Conservation (phyloP, 2,888 invertebrate genomes). For the Chloroclysta siterata region DNA sequence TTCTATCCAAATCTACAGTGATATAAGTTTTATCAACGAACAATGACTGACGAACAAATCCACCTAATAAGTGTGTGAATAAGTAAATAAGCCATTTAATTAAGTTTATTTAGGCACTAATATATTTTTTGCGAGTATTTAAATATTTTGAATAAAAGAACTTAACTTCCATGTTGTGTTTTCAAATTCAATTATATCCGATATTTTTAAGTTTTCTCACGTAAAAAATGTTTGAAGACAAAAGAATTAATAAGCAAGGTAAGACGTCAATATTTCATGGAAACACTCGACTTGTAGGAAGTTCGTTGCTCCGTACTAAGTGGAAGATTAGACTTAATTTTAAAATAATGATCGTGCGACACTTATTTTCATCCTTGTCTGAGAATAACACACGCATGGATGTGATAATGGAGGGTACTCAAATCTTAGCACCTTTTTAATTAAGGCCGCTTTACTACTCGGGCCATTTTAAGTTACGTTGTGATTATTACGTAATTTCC, state of each 20-base stretch:
- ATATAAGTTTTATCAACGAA: conserved; percentile 40
- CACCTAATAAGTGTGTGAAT: conserved; percentile 53
- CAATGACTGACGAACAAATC: conserved; percentile 53
- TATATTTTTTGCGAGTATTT: conserved; percentile 52
- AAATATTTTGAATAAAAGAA: conserved; percentile 46
- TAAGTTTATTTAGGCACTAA: conserved; percentile 48
- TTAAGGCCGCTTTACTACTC: conserved; percentile 12
- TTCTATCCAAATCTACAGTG: conserved; percentile 17
- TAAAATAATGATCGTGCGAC: conserved; percentile 74
- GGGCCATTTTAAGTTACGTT: conserved; percentile 6
- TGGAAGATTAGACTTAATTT: conserved; percentile 77
- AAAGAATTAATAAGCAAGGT: conserved; percentile 65
- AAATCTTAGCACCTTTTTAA: conserved; percentile 32
- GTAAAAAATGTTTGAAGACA: conserved; percentile 60
- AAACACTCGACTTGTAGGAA: conserved; percentile 62
- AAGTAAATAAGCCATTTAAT: conserved; percentile 52
- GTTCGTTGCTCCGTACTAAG: conserved; percentile 73
- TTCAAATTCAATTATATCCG: conserved; percentile 51
- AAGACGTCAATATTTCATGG: conserved; percentile 55
- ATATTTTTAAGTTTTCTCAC: conserved; percentile 52
- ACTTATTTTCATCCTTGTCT: conserved; percentile 41
- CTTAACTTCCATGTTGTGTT: conserved; percentile 56
- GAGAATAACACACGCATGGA: conserved; percentile 19
- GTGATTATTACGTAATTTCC: conserved; percentile 7
- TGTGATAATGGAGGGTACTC: conserved; percentile 33